These are phyloP conservation scores for Actinostola sp. DNA, from an alignment of 92 coral and sea anemone genomes.

Conservation along the genomic window DNA sequence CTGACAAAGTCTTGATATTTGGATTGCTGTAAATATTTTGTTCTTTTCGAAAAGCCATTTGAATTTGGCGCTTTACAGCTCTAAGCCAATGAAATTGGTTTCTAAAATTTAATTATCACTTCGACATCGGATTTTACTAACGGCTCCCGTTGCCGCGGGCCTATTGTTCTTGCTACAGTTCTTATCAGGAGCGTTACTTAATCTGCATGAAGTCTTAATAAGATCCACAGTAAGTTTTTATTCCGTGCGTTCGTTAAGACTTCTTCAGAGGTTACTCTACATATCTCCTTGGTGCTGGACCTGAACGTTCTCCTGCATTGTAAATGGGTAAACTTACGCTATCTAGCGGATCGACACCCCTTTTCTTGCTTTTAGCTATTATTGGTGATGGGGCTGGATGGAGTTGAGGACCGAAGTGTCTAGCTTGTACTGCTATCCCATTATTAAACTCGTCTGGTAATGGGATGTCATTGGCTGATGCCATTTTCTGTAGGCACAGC, in stretches of 20 bases:
- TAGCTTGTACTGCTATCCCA: conserved; percentile 47
- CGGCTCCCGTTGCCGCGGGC: too few species aligned
- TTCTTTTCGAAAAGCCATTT: too few species aligned
- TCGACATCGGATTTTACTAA: too few species aligned
- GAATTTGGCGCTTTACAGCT: too few species aligned
- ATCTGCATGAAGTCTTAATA: conserved; percentile 26
- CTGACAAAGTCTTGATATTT: too few species aligned
- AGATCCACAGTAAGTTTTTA: conserved; percentile 35
- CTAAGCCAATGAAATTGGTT: too few species aligned
- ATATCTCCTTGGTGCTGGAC: conserved; percentile 26
- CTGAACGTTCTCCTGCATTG: conserved; percentile 36
- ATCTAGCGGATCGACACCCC: conserved; percentile 39
- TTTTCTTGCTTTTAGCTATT: conserved; percentile 37
- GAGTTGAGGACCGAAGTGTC: conserved; percentile 29
- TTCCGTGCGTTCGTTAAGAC: conserved; percentile 16
- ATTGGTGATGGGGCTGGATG: not conserved
- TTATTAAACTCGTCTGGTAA: conserved; percentile 46
- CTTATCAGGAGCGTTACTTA: too few species aligned
- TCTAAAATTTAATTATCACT: too few species aligned
- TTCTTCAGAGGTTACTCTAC: conserved; percentile 19
- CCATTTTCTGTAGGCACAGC: conserved; percentile 52
- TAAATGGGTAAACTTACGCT: conserved; percentile 17
- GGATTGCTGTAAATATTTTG: too few species aligned
- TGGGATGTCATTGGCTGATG: conserved; percentile 20
- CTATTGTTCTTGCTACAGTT: too few species aligned